A percentile compares a stretch with the other conserved stretches of the same genome.
phyloP scores from a whole-genome alignment of 1,140 invertebrate species.

The Brachionus asplanchnoidis region DNA sequence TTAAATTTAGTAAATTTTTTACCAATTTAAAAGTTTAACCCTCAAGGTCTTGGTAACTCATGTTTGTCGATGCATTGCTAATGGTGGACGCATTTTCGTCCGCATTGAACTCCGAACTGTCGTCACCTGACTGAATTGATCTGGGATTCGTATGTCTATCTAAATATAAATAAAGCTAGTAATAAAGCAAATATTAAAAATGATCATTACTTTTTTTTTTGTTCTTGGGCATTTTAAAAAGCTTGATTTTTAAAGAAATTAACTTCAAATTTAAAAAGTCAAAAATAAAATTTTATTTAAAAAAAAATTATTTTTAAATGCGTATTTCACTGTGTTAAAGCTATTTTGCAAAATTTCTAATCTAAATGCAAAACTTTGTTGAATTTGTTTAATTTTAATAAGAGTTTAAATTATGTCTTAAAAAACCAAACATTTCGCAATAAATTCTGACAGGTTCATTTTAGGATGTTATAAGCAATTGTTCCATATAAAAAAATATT shows the following conservation, averaged over 20 bases:
- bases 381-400: not conserved
- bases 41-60: not conserved
- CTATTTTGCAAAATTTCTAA: not conserved
- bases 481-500: too few species aligned
- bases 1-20: not conserved
- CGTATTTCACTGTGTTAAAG: not conserved
- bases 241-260: not conserved
- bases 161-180: not conserved
- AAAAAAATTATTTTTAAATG: not conserved
- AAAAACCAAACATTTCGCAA: not conserved
- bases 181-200: too few species aligned
- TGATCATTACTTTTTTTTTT: not conserved
- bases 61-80: conserved; percentile 31
- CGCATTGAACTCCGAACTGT: not conserved
- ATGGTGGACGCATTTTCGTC: conserved; percentile 37
- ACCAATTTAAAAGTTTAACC: not conserved
- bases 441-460: too few species aligned
- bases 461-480: too few species aligned
- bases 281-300: not conserved
- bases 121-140: not conserved
- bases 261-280: not conserved
- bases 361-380: not conserved
- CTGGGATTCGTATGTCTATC: not conserved
- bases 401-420: not conserved
- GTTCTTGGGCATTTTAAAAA: not conserved